Conservation (phyloP, 2,113 vertebrate genomes). For the Aegypius monachus region DNA sequence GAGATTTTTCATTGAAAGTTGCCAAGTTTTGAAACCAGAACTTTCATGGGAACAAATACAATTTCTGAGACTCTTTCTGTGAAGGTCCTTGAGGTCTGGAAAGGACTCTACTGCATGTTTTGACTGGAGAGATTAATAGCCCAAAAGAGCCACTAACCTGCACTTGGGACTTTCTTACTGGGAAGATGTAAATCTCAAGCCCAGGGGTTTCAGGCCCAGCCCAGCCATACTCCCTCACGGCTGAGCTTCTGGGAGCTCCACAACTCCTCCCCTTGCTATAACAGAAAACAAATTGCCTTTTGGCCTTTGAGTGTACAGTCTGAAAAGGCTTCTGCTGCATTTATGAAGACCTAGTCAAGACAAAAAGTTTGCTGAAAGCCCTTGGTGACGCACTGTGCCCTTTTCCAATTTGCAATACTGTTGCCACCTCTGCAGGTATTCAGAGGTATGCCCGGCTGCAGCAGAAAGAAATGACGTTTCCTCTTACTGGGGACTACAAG, state of each 20-base stretch:
- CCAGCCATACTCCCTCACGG: neutral
- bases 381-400: neutral
- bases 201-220: neutral
- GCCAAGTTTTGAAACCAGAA: neutral
- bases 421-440: neutral
- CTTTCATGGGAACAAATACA: neutral
- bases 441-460: neutral
- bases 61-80: neutral
- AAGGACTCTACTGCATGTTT: neutral
- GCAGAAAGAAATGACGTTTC: neutral
- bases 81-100: neutral
- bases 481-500: neutral
- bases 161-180: neutral
- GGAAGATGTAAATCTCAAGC: neutral
- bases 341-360: neutral
- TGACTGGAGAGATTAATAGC: neutral
- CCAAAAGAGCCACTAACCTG: neutral
- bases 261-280: neutral
- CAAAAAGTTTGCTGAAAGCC: neutral
- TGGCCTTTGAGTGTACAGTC: neutral
- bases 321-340: neutral
- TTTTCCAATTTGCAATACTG: neutral
- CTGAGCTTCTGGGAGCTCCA: neutral
- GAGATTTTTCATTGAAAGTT: neutral
- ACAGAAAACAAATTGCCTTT: neutral